These are phyloP conservation scores for Lysiphlebus fabarum DNA, from an alignment of 1,140 invertebrate species.

Conservation along the genomic window DNA sequence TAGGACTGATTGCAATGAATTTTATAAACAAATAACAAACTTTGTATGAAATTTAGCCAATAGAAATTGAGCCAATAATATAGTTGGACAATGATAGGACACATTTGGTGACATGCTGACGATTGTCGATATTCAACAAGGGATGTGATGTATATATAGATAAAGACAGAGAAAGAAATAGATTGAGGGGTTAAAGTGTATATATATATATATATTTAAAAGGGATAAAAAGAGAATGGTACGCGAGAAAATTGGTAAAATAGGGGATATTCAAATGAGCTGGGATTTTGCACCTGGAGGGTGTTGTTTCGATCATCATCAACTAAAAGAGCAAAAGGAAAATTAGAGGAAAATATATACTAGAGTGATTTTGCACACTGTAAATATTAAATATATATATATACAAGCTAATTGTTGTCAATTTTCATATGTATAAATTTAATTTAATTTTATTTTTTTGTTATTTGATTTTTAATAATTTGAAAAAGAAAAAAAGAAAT, in stretches of 20 bases:
- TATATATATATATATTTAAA: not conserved
- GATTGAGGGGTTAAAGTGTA: conserved; percentile 11
- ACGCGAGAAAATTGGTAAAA: conserved; percentile 10
- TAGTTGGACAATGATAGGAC: conserved; percentile 11
- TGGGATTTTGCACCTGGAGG: conserved; percentile 23
- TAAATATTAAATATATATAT: conserved; percentile 35
- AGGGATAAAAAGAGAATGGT: conserved; percentile 19
- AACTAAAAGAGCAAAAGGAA: not conserved
- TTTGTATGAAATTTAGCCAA: too few relatives aligned
- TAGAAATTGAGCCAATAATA: conserved; percentile 19
- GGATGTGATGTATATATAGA: conserved; percentile 22
- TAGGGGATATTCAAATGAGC: conserved; percentile 30
- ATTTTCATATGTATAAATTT: not conserved
- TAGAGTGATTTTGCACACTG: conserved; percentile 28
- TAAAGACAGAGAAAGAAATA: conserved; percentile 9
- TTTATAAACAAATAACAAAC: conserved; percentile 26
- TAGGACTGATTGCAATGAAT: conserved; percentile 43
- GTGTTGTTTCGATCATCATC: not conserved
- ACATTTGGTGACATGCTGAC: conserved; percentile 33
- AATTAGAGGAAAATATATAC: conserved; percentile 26
- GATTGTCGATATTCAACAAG: conserved; percentile 16
- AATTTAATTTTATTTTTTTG: too few relatives aligned
- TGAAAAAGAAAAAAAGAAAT: not conserved
- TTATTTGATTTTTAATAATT: too few relatives aligned
- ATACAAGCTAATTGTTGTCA: conserved; percentile 30